Evolutionary conservation across 1,140 invertebrate species (phyloP).

Genomic region (Cyrtorhinus lividipennis): DNA sequence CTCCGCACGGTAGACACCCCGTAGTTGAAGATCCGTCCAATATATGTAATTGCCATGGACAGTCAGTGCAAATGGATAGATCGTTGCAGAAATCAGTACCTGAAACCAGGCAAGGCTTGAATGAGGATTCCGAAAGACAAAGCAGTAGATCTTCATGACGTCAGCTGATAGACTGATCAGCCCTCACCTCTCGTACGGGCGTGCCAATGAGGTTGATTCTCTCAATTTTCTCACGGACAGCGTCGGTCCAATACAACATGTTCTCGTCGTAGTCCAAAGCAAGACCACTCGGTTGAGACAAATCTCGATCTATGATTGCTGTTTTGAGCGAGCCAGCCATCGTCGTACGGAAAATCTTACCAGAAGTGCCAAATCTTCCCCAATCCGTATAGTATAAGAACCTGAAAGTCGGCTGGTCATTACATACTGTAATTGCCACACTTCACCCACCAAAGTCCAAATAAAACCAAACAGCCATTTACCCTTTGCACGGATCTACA

Average conservation of each 20-base stretch:
- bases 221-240: constrained; percentile 93
- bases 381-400: constrained; percentile 86
- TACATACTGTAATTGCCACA: constrained; percentile 17
- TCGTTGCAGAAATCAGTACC: constrained; percentile 71
- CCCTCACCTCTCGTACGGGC: constrained; percentile 39
- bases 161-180: too few species aligned
- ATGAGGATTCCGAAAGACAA: background rate
- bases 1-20: constrained; percentile 89
- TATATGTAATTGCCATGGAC: constrained; percentile 87
- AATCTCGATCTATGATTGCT: constrained; percentile 74
- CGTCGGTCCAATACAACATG: constrained; percentile 96
- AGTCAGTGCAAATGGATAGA: constrained; percentile 92
- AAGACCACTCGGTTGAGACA: constrained; percentile 89
- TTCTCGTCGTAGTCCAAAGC: constrained; percentile 92
- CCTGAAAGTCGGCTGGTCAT: constrained; percentile 25
- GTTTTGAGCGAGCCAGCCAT: constrained; percentile 91
- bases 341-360: constrained; percentile 87
- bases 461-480: too few species aligned
- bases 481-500: constrained; percentile 90
- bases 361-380: constrained; percentile 81
- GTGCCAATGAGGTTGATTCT: constrained; percentile 71
- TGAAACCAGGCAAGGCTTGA: constrained; percentile 29
- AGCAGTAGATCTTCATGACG: too few species aligned
- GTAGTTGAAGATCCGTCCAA: constrained; percentile 89
- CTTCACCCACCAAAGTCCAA: too few species aligned